These are phyloP conservation scores for Eciton burchellii DNA, from an alignment of 1,140 invertebrate species.

Conservation along the genomic window DNA sequence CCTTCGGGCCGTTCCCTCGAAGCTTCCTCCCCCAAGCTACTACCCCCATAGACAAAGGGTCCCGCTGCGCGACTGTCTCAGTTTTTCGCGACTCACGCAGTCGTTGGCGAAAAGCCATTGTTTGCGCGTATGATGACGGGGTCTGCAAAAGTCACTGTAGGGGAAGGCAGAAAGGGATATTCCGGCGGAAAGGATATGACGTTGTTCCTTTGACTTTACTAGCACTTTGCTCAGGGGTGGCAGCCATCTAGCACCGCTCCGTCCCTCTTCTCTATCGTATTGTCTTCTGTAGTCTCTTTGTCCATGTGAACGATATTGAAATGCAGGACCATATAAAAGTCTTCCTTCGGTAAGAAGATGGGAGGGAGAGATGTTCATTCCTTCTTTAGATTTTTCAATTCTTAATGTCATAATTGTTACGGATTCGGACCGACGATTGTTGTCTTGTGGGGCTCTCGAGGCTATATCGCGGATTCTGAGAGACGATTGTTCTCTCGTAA, in stretches of 20 bases:
- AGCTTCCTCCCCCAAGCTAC: slow-evolving; percentile 46
- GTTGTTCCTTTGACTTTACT: slow-evolving; percentile 60
- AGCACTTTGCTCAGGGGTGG: slow-evolving; percentile 44
- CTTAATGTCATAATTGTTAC: no score
- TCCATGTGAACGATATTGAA: slow-evolving; percentile 25
- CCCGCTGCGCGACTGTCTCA: slow-evolving; percentile 58
- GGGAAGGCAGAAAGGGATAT: slow-evolving; percentile 44
- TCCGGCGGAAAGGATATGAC: slow-evolving; percentile 40
- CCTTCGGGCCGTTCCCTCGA: slow-evolving; percentile 41
- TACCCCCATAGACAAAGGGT: slow-evolving; percentile 68
- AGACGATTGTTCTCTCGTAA: no score
- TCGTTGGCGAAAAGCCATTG: slow-evolving; percentile 67
- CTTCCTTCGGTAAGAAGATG: neutral
- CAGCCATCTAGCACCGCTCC: neutral
- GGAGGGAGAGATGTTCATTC: neutral
- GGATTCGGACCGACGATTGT: no score
- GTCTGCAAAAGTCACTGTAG: slow-evolving; percentile 54
- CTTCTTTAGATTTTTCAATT: neutral
- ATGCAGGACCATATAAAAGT: slow-evolving; percentile 24
- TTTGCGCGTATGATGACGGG: slow-evolving; percentile 57
- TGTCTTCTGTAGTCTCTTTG: neutral
- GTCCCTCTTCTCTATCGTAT: slow-evolving; percentile 14
- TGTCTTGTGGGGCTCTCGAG: no score
- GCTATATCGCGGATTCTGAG: no score
- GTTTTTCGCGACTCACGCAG: slow-evolving; percentile 61